Base-by-base conservation (phyloP, 2,888 invertebrate species). In the Thelaira solivaga region DNA sequence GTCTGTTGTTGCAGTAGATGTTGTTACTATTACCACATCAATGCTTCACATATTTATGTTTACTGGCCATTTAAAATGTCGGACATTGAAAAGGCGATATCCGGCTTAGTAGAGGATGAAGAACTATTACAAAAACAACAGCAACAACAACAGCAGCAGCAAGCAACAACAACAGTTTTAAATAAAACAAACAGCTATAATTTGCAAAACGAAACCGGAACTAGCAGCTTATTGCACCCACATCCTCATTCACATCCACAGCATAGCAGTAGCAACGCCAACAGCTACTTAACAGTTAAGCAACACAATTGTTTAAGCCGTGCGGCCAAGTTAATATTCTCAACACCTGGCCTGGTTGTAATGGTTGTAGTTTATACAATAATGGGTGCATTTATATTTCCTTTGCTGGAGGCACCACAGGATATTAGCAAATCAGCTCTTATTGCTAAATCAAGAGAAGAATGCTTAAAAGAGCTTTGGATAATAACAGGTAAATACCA, bases 301-400 rank as follows among this genome's bases (percentile, higher is more conserved):
- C 74, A 68, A 13, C 53, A 68, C 51, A 71, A 81, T 69, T 88
- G 86, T 74, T 71, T 86, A 47, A 85, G 86, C 62, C 83, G 85
- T 43, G 62, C 86, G 73, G 81, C 88, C 20, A 88, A 88, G 82
- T 73, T 88, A 67, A 73, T 88, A 61, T 85, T 89, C 80, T 89
- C 89, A n/a, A 86, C 89, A 61, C 89, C 89, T 49, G 94, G 94
- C 10, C 90, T 94, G 77, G 93, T 94, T 86, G 90, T 92, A 24
- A 89, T 95, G 71, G 95, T 96, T 81, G 91, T 94, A 74, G 91
- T 91, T 62, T 95, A 95, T 87, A 93, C 94, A 80, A 90, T 94
- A 76, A 90, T 93, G 82, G 95, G 95, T 67, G 95, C 94, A 41
- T 89, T 94, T 82, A 90, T 95, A 81, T 95, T 95, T 88, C 93